Evolutionary conservation across 1,140 invertebrate genomes (phyloP), one percentile per base, ranked within the genome.

Genomic region (Colletes latitarsis): DNA sequence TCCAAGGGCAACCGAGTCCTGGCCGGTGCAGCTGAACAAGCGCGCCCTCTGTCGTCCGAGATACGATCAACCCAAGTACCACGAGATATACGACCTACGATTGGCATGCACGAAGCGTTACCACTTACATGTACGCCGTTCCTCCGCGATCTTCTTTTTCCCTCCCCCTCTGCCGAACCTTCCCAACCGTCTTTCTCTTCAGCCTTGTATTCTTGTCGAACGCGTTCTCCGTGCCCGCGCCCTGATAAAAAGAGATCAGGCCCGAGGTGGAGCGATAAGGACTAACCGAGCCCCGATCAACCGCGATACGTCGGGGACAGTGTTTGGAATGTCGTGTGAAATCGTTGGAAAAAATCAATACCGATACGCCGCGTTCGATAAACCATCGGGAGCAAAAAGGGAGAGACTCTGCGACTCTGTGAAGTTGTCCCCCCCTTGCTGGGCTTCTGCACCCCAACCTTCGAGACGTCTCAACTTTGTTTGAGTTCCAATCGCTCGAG

Each of bases 61-160:
- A 89, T 89, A 88, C 87, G 81, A 88, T 89, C 88, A 68, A 85
- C 68, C 73, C 83, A 79, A 85, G 77, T 88, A 87, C 83, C 75
- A 72, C 41, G 82, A 89, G 88, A 89, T 89, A 89, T 89, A 88
- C 87, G 85, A 66, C 82, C 83, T 83, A 88, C 88, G 87, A 88
- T 89, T 88, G 88, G 88, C 88, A 89, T 89, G 88, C 88, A 88
- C 88, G 73, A 78, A 85, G 71, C 87, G 83, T 88, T 89, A 81
- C 85, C 87, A 86, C 87, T 88, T 88, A 87, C 87, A 81, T 85
- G 84, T 88, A 83, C 81, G 74, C 77, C 86, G 77, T 81, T 86
- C 71, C 62, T 79, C 57, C 70, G 66, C 62, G 75, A 67, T 70
- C 77, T 69, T 82, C 67, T 10, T 21, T 58, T n/a, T n/a, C n/a